Percentiles rank a stretch among this genome's conserved stretches.
Evolutionary conservation across 2,113 vertebrate species (phyloP).

Genomic region (Tympanuchus pallidicinctus): DNA sequence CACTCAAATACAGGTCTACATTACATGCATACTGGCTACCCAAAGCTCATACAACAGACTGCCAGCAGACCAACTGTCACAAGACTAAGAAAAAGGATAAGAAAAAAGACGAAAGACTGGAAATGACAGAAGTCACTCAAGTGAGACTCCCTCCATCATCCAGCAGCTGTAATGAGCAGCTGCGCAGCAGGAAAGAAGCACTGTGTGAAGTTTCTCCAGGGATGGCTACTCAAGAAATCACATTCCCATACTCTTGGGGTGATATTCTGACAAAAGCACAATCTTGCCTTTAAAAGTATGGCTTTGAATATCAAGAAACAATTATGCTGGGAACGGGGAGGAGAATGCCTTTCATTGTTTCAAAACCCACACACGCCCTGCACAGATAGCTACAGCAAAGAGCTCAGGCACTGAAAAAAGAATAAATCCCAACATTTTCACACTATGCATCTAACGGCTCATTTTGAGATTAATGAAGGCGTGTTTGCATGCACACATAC

Average conservation of each 20-base stretch:
- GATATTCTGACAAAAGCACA: neutral
- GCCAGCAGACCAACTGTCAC: neutral
- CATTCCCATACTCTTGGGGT: neutral
- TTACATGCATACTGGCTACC: neutral
- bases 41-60: neutral
- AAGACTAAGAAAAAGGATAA: neutral
- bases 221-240: neutral
- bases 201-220: neutral
- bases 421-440: neutral
- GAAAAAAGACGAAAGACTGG: neutral
- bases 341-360: neutral
- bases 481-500: neutral
- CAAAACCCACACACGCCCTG: neutral
- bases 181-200: neutral
- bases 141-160: neutral
- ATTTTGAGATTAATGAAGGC: neutral
- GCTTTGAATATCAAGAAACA: slow-evolving; percentile 25
- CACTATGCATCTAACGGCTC: neutral
- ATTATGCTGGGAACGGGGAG: neutral
- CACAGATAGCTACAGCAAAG: neutral
- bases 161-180: neutral
- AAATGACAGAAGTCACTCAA: slow-evolving; percentile 22
- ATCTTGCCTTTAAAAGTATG: neutral
- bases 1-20: neutral
- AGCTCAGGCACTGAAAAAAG: neutral